phyloP scores from a whole-genome alignment of 2,888 invertebrate species.

The Lordiphosa fenestrarum region DNA sequence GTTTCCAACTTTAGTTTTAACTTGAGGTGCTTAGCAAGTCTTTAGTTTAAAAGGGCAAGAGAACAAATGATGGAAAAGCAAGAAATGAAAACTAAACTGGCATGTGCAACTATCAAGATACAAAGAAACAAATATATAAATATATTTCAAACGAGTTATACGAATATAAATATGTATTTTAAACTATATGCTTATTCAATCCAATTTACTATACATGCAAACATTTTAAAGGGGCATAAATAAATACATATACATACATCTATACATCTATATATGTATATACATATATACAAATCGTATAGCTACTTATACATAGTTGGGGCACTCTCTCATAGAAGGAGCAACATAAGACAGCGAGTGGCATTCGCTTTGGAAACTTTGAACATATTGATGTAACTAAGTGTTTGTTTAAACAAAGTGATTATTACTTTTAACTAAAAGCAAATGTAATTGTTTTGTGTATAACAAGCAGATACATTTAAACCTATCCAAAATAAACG shows the following conservation, averaged over 20 bases:
- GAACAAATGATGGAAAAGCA: conserved; percentile 34
- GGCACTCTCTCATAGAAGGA: no score
- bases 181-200: conserved; percentile 52
- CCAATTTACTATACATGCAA: conserved; percentile 51
- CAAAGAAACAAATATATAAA: conserved; percentile 17
- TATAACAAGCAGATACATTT: conserved; percentile 20
- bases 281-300: no score
- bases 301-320: no score
- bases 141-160: conserved; percentile 17
- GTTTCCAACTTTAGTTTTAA: conserved; percentile 29
- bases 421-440: conserved; percentile 50
- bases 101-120: conserved; percentile 47
- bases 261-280: no score
- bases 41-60: conserved; percentile 36
- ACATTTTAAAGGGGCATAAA: conserved; percentile 55
- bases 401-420: conserved; percentile 51
- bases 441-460: conserved; percentile 54
- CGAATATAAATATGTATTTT: conserved; percentile 34
- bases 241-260: conserved; percentile 32
- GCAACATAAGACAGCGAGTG: conserved; percentile 9
- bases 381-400: conserved; percentile 30
- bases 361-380: conserved; percentile 36
- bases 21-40: conserved; percentile 38
- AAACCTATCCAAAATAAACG: conserved; percentile 58
- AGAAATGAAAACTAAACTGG: conserved; percentile 27